Evolutionary conservation across 2,888 invertebrate genomes (phyloP).

Genomic region (Tyria jacobaeae): DNA sequence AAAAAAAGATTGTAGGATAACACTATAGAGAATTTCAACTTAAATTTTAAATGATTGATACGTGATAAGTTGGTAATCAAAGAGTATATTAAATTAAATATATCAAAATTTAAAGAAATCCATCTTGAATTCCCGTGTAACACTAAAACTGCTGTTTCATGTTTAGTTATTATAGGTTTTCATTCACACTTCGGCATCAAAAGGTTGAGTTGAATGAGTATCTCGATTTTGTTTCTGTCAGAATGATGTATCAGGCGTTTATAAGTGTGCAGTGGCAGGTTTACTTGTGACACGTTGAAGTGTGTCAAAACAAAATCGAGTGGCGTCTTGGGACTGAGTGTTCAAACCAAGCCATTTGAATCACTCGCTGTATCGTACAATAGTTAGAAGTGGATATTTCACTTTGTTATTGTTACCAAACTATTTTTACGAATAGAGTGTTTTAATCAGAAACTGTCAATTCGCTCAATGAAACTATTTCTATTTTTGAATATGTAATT

Average conservation of each 20-base stretch:
- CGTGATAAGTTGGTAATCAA: neutral
- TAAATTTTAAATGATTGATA: no score
- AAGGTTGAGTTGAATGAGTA: conserved; percentile 66
- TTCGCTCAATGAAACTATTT: conserved; percentile 42
- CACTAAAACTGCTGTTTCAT: conserved; percentile 64
- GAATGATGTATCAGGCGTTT: conserved; percentile 46
- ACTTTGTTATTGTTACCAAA: conserved; percentile 47
- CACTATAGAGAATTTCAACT: no score
- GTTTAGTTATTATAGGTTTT: conserved; percentile 63
- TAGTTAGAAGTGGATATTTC: conserved; percentile 49
- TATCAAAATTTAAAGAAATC: conserved; percentile 38
- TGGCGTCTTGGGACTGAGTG: conserved; percentile 76
- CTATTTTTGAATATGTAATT: conserved; percentile 35
- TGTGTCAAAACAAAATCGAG: conserved; percentile 85
- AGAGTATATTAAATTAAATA: conserved; percentile 7
- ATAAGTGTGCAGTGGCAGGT: conserved; percentile 61
- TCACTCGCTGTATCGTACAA: conserved; percentile 65
- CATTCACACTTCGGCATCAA: conserved; percentile 62
- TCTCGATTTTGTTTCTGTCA: conserved; percentile 63
- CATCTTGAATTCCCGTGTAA: conserved; percentile 37
- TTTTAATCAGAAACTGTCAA: conserved; percentile 47
- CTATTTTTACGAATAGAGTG: conserved; percentile 42
- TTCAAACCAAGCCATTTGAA: conserved; percentile 50
- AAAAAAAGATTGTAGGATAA: no score
- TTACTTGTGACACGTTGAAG: conserved; percentile 67